Evolutionary conservation across 2,888 invertebrate species (phyloP).

Genomic region (Mythimna lalbum): DNA sequence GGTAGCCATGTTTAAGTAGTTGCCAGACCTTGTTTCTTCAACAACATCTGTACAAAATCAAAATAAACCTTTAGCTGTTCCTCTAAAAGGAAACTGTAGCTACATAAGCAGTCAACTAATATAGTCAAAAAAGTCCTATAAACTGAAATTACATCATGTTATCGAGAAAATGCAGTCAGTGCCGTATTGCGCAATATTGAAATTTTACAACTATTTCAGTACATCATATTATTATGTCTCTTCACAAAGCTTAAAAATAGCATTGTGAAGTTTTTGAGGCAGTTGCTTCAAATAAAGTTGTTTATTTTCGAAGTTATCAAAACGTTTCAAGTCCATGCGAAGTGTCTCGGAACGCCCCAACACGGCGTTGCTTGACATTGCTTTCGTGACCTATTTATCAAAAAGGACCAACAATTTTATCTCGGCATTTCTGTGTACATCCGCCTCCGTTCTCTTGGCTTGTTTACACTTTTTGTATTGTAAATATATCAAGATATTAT

Average conservation of each 20-base stretch:
- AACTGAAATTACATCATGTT: conserved; percentile 3
- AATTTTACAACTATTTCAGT: conserved; percentile 31
- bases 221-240: conserved; percentile 13
- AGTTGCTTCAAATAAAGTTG: conserved; percentile 39
- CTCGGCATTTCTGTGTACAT: conserved; percentile 70
- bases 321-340: conserved; percentile 56
- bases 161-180: conserved; percentile 38
- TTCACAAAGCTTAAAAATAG: conserved; percentile 11
- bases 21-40: conserved; percentile 6
- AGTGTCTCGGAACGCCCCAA: conserved; percentile 64
- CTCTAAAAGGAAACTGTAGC: not conserved
- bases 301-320: conserved; percentile 60
- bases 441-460: conserved; percentile 66
- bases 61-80: not conserved
- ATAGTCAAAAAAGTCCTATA: conserved; percentile 11
- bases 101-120: not conserved
- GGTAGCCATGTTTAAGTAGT: conserved; percentile 1
- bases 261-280: conserved; percentile 16
- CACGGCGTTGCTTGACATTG: conserved; percentile 68
- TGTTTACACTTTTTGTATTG: conserved; percentile 73
- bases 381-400: conserved; percentile 80
- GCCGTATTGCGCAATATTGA: conserved; percentile 46
- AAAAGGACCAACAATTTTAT: conserved; percentile 76
- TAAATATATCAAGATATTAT: conserved; percentile 73
- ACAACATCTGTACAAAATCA: conserved; percentile 2